Percentiles rank a stretch among this genome's conserved stretches.
Conservation (phyloP, 2,888 invertebrate species). For the Amiota minor region DNA sequence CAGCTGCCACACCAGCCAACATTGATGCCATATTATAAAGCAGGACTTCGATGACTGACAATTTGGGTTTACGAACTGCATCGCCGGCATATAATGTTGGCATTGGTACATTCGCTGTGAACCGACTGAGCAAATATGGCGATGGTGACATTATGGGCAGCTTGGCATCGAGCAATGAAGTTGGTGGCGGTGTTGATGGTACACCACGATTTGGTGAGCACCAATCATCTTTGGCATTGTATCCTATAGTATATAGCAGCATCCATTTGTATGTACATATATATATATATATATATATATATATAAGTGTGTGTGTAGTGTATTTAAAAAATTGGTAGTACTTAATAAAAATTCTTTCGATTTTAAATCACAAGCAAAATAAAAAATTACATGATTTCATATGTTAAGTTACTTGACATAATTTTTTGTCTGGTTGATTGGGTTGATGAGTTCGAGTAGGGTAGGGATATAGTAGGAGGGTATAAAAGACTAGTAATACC, state of each 20-base stretch:
- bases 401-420: no score
- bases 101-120: slow-evolving; percentile 79
- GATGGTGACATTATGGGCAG: slow-evolving; percentile 71
- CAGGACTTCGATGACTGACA: slow-evolving; percentile 74
- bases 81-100: slow-evolving; percentile 87
- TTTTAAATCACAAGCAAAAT: no score
- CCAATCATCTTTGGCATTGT: slow-evolving; percentile 72
- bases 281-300: background rate
- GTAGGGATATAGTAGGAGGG: no score
- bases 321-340: background rate
- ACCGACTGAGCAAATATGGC: slow-evolving; percentile 72
- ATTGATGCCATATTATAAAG: slow-evolving; percentile 94
- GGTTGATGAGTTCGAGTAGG: no score
- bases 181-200: slow-evolving; percentile 7
- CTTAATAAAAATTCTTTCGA: no score
- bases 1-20: slow-evolving; percentile 91
- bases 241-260: slow-evolving; percentile 51
- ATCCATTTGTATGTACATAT: slow-evolving; percentile 14
- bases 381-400: no score
- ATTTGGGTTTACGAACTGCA: slow-evolving; percentile 73
- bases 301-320: background rate
- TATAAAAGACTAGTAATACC: slow-evolving; percentile 40
- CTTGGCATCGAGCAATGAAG: slow-evolving; percentile 50
- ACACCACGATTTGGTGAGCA: slow-evolving; percentile 56
- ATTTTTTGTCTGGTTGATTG: no score